Evolutionary conservation across 2,113 vertebrate species (phyloP), one percentile per base, ranked within the genome.

Genomic region (Mesocricetus auratus): DNA sequence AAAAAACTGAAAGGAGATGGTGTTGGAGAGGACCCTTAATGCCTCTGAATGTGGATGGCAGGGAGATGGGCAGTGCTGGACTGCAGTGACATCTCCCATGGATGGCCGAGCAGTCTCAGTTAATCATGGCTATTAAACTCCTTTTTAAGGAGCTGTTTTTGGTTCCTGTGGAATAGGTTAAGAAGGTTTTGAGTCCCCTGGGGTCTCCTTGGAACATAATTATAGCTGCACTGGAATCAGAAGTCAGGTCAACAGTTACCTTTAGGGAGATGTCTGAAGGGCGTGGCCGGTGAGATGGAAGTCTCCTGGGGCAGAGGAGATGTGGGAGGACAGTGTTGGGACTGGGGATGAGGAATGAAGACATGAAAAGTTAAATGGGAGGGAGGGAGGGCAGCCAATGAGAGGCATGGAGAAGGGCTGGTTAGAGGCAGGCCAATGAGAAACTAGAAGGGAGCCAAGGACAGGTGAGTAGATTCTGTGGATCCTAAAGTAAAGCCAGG

Each of bases 231-330:
- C 92, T 93, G 87, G 97, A 98, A 98, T 98, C 97, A 89, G 97
- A 98, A 98, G 98, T 97, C 96, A 97, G 97, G 98, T 98, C 98
- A 98, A 98, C 97, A 98, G 97, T 98, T 98, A 98, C 96, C 97
- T 98, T 98, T 98, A 98, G 98, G 98, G 98, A 98, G 97, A 97
- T 96, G 93, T 97, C 96, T 98, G 95, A 97, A 98, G 91, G 97
- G 91, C 64, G 66, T 79, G 93, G 95, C 93, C 77, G 94, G 94
- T 83, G 91, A 92, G 97, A 56, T 15, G 36, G 31, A 45, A 15
- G 92, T n/a, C 91, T 56, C 86, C 36, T 74, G 89, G 96, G 60
- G 31, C 9, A 58, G 97, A 94, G 89, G 93, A 81, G 79, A 62
- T 90, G 2, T n/a, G 56, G 39, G 62, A 58, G 39, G 60, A n/a